Evolutionary conservation across 2,888 invertebrate genomes (phyloP).

Genomic region (Macrostomum cliftonense): DNA sequence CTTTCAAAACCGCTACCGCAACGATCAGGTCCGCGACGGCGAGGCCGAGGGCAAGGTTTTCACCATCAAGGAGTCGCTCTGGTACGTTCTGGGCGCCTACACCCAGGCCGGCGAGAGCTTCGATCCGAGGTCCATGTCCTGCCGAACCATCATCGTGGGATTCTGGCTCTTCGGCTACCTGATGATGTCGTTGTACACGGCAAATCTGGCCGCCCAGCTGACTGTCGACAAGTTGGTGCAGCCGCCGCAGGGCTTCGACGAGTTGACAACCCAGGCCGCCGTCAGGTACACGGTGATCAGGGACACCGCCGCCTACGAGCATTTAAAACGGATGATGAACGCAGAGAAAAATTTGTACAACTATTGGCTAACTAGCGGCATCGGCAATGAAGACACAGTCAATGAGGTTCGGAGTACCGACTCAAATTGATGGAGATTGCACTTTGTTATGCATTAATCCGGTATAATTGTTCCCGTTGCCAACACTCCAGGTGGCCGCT

Average conservation of each 20-base stretch:
- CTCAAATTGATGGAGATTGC: neutral
- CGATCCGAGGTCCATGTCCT: constrained; percentile 9
- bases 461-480: too few relatives aligned
- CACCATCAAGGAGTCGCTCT: constrained; percentile 71
- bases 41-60: constrained; percentile 65
- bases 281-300: constrained; percentile 70
- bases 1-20: constrained; percentile 50
- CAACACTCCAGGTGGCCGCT: too few relatives aligned
- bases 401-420: too few relatives aligned
- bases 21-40: constrained; percentile 42
- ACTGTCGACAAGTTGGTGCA: constrained; percentile 8
- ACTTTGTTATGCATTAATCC: too few relatives aligned
- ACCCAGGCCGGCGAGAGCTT: constrained; percentile 44
- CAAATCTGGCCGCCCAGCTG: constrained; percentile 14
- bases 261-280: constrained; percentile 47
- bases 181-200: constrained; percentile 21
- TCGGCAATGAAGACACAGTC: constrained; percentile 3
- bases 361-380: constrained; percentile 31
- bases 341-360: constrained; percentile 69
- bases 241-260: constrained; percentile 3
- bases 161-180: constrained; percentile 15
- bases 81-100: constrained; percentile 78
- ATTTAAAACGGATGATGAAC: constrained; percentile 72
- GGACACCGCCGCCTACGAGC: constrained; percentile 56
- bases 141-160: constrained; percentile 14